Conservation (phyloP, 2,888 invertebrate genomes). For the Chromoteleia sp. region DNA sequence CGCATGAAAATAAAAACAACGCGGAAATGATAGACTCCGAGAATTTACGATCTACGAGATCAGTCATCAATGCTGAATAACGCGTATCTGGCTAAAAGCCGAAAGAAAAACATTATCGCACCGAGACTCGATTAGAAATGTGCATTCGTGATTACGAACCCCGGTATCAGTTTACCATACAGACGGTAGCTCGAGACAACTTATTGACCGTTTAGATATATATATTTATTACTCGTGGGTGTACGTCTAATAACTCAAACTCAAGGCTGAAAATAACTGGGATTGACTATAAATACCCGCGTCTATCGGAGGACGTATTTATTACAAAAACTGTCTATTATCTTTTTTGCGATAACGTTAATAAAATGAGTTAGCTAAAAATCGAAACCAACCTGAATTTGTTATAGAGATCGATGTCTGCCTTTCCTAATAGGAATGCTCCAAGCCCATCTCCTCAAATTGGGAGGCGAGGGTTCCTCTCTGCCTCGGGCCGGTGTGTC, state of each 20-base stretch:
- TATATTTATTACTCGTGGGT: constrained; percentile 62
- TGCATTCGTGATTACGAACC: constrained; percentile 62
- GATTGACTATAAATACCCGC: constrained; percentile 64
- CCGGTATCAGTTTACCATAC: constrained; percentile 48
- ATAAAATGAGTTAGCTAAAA: neutral
- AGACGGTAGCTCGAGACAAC: constrained; percentile 58
- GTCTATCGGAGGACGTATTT: constrained; percentile 34
- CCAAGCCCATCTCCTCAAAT: constrained; percentile 82
- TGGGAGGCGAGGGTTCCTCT: constrained; percentile 82
- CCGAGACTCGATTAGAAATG: constrained; percentile 63
- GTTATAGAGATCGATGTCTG: constrained; percentile 76
- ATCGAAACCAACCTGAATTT: constrained; percentile 43
- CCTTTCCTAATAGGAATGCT: constrained; percentile 84
- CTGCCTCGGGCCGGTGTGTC: constrained; percentile 79
- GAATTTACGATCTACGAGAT: constrained; percentile 68
- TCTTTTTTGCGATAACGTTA: neutral
- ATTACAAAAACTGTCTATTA: constrained; percentile 31
- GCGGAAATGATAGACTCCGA: constrained; percentile 68
- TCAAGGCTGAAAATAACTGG: constrained; percentile 68
- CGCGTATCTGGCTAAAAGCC: constrained; percentile 61
- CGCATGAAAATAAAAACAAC: constrained; percentile 67
- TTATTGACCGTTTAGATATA: constrained; percentile 55
- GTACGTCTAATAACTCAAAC: constrained; percentile 64
- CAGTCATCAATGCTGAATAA: constrained; percentile 68
- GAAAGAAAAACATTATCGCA: constrained; percentile 62